Base-by-base conservation (phyloP, 1,140 invertebrate genomes). In the Heliconius eleuchia region DNA sequence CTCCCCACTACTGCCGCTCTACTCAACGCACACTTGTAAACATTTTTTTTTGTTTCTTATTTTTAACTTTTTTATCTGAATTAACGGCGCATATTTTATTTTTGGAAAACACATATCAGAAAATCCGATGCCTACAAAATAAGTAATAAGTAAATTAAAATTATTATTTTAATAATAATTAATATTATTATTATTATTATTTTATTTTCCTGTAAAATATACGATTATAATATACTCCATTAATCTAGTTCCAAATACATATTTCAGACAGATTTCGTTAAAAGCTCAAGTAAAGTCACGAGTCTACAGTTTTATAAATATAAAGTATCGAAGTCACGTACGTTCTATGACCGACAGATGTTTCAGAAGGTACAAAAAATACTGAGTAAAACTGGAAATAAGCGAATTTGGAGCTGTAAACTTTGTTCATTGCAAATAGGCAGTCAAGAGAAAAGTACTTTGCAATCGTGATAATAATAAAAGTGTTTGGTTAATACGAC, bases 341-440 rank as follows among this genome's bases (percentile, higher is more conserved):
- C 60, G 13, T 18, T 66, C 60, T 30, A 66, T 66, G 60, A 66
- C 60, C 60, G 27, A 66, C 60, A 66, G 60, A 66, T 66, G 60
- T 79, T 80, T 74, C 77, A 76, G 72, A 79, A 82, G 80, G 76
- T 83, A 76, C 76, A 55, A 80, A 60, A 81, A 80, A 82, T 85
- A 80, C 77, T 71, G 78, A 80, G 85, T 85, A 86, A 82, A 85
- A 82, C 71, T 66, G 60, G 60, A 66, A 66, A 66, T 30, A 66
- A 66, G 60, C 60, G 60, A 66, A 66, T 66, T 66, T 66, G 60
- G 60, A 66, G 27, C 60, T 66, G 27, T 66, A 66, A 30, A 66
- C 60, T 27, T 66, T 66, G 82, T 85, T 86, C 86, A 87, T 86
- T 86, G 87, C 86, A 87, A 90, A 89, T 89, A 90, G 88, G 86